Percentiles rank a stretch among this genome's conserved stretches.
These are phyloP conservation scores for Penelope pileata DNA, from an alignment of 2,113 vertebrate species.

Conservation along the genomic window DNA sequence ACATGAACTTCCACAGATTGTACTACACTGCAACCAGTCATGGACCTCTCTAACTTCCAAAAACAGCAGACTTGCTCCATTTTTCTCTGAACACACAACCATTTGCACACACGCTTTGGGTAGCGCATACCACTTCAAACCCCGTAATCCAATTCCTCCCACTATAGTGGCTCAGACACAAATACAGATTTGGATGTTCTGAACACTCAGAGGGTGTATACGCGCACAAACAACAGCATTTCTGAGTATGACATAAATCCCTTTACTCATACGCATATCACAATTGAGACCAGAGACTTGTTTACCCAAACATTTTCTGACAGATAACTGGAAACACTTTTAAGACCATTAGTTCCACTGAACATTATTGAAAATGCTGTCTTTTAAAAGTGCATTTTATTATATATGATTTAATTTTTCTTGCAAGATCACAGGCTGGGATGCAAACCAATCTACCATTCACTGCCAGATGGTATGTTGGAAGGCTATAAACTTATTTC, in stretches of 20 bases:
- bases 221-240: background rate
- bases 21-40: background rate
- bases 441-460: conserved; percentile 39
- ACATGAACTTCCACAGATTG: background rate
- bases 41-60: background rate
- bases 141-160: conserved; percentile 28
- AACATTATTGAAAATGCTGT: background rate
- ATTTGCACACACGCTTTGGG: background rate
- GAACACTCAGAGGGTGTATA: background rate
- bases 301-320: conserved; percentile 20
- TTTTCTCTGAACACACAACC: background rate
- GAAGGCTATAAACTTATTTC: conserved; percentile 63
- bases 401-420: conserved; percentile 32
- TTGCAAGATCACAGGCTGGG: conserved; percentile 43
- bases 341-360: conserved; percentile 7
- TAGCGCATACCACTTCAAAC: background rate
- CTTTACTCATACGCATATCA: background rate
- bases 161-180: background rate
- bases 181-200: conserved; percentile 19
- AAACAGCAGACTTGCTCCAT: background rate
- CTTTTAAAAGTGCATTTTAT: background rate
- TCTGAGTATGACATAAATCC: conserved; percentile 1
- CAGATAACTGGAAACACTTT: background rate
- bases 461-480: conserved; percentile 60
- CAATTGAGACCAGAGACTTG: background rate